These are phyloP conservation scores for Megaceryle torquata DNA, from an alignment of 2,113 vertebrate species.

Conservation along the genomic window DNA sequence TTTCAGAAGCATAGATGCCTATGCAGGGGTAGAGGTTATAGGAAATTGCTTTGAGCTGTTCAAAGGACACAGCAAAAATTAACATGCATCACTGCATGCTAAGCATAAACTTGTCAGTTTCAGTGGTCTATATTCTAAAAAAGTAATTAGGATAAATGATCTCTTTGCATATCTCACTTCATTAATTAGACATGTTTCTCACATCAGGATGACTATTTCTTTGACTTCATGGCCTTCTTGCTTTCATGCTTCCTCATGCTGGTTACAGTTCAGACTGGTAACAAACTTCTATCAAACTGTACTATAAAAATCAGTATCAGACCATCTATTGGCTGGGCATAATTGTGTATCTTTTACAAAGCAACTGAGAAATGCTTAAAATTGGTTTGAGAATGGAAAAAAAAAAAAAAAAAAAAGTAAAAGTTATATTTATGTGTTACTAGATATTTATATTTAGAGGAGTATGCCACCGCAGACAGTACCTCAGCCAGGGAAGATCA, in stretches of 20 bases:
- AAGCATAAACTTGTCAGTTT: not conserved
- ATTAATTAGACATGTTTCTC: slow-evolving; percentile 35
- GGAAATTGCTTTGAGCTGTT: not conserved
- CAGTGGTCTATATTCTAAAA: not conserved
- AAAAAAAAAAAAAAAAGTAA: not conserved
- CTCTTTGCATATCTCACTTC: slow-evolving; percentile 26
- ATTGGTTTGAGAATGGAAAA: slow-evolving; percentile 13
- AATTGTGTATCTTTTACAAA: slow-evolving; percentile 37
- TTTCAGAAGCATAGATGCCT: not conserved
- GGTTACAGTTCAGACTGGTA: slow-evolving; percentile 43
- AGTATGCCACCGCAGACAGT: not conserved
- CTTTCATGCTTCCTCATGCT: not conserved
- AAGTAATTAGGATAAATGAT: not conserved
- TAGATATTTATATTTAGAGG: not conserved
- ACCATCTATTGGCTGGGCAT: not conserved
- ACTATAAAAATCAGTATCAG: not conserved
- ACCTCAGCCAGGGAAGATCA: not conserved
- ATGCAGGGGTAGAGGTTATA: not conserved
- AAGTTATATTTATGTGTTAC: not conserved
- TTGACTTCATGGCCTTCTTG: not conserved
- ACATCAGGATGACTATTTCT: not conserved
- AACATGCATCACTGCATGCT: not conserved
- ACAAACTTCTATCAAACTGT: not conserved
- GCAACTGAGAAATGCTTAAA: slow-evolving; percentile 4
- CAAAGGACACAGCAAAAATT: not conserved